A percentile compares a stretch with the other conserved stretches of the same genome.
phyloP scores from a whole-genome alignment of 2,113 vertebrate species.

The Ictidomys tridecemlineatus region DNA sequence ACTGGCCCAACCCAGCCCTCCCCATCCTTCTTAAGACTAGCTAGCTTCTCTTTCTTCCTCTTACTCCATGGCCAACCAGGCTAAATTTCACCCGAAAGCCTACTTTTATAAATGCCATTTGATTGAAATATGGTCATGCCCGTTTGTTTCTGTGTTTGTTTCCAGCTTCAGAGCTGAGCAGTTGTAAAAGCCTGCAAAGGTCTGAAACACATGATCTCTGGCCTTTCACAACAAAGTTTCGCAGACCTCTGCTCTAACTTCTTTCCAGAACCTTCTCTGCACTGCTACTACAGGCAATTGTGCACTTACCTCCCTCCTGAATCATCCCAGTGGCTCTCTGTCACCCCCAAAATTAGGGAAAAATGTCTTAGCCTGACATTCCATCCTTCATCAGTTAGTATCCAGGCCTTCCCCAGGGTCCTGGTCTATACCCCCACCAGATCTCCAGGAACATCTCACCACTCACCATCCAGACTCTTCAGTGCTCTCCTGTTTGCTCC shows the following conservation, averaged over 20 bases:
- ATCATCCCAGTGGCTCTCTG: neutral
- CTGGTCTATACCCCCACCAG: neutral
- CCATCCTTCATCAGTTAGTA: neutral
- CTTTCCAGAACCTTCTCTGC: neutral
- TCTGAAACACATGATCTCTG: neutral
- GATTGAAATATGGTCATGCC: neutral
- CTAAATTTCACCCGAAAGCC: neutral
- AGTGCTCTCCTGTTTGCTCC: neutral
- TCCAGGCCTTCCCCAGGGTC: neutral
- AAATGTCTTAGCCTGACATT: neutral
- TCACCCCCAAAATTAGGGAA: neutral
- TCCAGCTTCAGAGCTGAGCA: neutral
- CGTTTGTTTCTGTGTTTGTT: constrained; percentile 12
- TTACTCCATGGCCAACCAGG: neutral
- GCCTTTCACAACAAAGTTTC: neutral
- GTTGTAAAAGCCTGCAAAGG: neutral
- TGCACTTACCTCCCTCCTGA: neutral
- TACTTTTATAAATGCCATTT: neutral
- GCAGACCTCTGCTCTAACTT: neutral
- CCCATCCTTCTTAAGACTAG: neutral
- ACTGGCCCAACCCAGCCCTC: neutral
- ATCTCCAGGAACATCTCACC: neutral
- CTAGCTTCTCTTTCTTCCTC: neutral
- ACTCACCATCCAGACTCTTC: neutral
- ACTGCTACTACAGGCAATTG: neutral